phyloP scores from a whole-genome alignment of 1,140 invertebrate genomes.

The Eupeodes corollae region DNA sequence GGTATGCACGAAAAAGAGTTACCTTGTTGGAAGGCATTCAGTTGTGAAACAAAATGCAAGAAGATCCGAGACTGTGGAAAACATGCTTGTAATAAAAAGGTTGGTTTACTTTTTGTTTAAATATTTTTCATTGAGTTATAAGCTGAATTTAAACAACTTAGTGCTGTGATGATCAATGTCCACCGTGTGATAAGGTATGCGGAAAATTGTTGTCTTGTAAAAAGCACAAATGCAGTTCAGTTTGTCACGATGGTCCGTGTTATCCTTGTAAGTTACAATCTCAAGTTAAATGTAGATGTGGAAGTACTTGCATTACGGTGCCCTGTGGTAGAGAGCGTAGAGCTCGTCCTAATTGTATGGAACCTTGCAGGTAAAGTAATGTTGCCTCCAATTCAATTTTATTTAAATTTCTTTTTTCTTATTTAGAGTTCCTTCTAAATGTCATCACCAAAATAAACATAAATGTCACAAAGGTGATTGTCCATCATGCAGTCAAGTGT shows the following conservation, averaged over 20 bases:
- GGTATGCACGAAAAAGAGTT: slow-evolving; percentile 68
- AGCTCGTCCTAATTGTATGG: slow-evolving; percentile 63
- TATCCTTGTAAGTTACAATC: slow-evolving; percentile 77
- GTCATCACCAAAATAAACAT: slow-evolving; percentile 69
- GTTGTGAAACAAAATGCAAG: slow-evolving; percentile 83
- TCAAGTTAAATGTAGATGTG: slow-evolving; percentile 72
- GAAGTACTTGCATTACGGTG: slow-evolving; percentile 62
- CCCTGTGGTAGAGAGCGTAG: slow-evolving; percentile 74
- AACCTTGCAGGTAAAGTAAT: slow-evolving; percentile 44
- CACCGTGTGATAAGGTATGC: slow-evolving; percentile 79
- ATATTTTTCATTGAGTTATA: background rate
- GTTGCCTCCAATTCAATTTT: background rate
- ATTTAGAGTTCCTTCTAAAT: slow-evolving; percentile 55
- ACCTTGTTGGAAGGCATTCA: slow-evolving; percentile 76
- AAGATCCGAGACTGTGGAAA: slow-evolving; percentile 68
- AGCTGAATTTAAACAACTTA: slow-evolving; percentile 26
- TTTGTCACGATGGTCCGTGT: slow-evolving; percentile 80
- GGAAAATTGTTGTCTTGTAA: slow-evolving; percentile 70
- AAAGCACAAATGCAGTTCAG: slow-evolving; percentile 77
- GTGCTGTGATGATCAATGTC: slow-evolving; percentile 76
- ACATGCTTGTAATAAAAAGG: slow-evolving; percentile 80
- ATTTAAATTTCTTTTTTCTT: background rate
- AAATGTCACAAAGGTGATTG: slow-evolving; percentile 80
- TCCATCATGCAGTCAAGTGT: slow-evolving; percentile 68
- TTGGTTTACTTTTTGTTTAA: slow-evolving; percentile 24